Evolutionary conservation across 2,797 vertebrate genomes (phyloP), one percentile per base, ranked within the genome.

Genomic region (Neostethus bicornis): DNA sequence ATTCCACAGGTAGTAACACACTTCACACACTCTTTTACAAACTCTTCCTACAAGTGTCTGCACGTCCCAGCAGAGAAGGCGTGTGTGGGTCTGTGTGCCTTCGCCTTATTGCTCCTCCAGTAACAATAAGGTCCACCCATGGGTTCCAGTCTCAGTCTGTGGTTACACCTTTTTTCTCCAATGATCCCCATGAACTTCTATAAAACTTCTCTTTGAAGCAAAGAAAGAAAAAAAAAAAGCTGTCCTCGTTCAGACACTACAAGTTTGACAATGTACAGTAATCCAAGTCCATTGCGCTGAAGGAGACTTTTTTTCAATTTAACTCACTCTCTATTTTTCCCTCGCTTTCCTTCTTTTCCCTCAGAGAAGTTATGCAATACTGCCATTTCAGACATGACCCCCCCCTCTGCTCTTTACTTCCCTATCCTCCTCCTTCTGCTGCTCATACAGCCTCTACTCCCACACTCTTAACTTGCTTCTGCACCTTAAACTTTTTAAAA

Each of bases 301-400:
- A 63, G 46, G 32, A 70, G 12, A 26, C 50, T 66, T 46, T 54
- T 23, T 67, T 58, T n/a, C n/a, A n/a, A n/a, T n/a, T n/a, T n/a
- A 56, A 44, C 43, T 70, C 51, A 42, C 54, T 80, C 70, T 75
- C 44, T 63, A 51, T 63, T 77, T 32, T 83, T 72, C 73, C 55
- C 69, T 75, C 43, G 7, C 68, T 73, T 78, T 81, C 66, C 63
- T 77, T 76, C 70, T 62, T 53, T 57, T 83, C 72, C 62, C 64
- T 75, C 41, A 19, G 49, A 61, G 41, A 68, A 82, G 80, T 91
- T 90, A 89, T 80, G 87, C 86, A 91, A 90, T 84, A 39, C 60
- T 61, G 75, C 75, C 83, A 81, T 87, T 85, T 64, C 80, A 77
- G 76, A 81, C 61, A 51, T 45, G 66, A 78, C 79, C 72, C 79